These are phyloP conservation scores for Sebastes miniatus DNA, from an alignment of 2,797 vertebrate genomes.

Conservation along the genomic window DNA sequence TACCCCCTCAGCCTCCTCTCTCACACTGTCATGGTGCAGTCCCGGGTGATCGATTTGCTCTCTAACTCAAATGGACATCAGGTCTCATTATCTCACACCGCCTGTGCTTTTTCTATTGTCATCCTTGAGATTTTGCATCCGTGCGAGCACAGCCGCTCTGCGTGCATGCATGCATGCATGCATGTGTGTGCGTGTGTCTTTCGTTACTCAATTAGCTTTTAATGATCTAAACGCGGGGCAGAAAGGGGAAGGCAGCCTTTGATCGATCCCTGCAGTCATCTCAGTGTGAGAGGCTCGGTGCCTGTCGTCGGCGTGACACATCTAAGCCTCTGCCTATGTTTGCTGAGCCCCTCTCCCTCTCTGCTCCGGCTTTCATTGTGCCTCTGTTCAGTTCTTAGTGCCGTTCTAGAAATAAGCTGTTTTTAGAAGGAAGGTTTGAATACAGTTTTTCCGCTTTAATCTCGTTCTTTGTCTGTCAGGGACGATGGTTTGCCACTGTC, in stretches of 20 bases:
- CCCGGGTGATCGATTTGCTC: constrained; percentile 43
- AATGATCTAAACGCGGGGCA: constrained; percentile 55
- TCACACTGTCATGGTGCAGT: constrained; percentile 41
- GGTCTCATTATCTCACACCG: constrained; percentile 44
- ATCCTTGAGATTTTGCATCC: constrained; percentile 31
- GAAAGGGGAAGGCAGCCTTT: constrained; percentile 42
- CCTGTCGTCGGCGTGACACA: constrained; percentile 40
- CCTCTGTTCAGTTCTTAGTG: constrained; percentile 10
- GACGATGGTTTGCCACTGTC: not conserved
- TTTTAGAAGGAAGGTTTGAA: not conserved
- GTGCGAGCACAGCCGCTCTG: constrained; percentile 1
- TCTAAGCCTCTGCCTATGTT: constrained; percentile 42
- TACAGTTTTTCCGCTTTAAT: constrained; percentile 27
- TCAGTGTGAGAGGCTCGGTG: constrained; percentile 33
- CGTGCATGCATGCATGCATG: not conserved
- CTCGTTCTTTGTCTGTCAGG: not conserved
- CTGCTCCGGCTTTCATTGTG: not conserved
- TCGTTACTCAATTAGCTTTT: constrained; percentile 60
- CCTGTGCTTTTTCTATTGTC: constrained; percentile 40
- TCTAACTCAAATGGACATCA: constrained; percentile 49
- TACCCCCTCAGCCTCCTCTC: constrained; percentile 4
- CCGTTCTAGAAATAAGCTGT: constrained; percentile 13
- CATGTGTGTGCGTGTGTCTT: not conserved
- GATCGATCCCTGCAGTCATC: constrained; percentile 65
- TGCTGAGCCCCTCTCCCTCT: constrained; percentile 31